phyloP scores from a whole-genome alignment of 2,113 vertebrate species.

The Hystrix brachyura region DNA sequence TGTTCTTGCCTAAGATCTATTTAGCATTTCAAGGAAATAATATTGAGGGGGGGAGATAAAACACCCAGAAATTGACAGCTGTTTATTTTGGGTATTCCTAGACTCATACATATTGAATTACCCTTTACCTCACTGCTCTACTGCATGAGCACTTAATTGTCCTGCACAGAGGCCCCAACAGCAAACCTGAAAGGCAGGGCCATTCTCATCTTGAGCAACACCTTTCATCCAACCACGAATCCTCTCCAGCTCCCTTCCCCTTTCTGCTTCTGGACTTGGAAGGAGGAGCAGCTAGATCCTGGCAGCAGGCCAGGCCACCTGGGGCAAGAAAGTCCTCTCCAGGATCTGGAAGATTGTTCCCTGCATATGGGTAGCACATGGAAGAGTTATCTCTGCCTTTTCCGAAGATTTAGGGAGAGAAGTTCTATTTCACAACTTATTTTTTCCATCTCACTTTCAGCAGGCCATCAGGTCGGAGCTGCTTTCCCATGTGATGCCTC shows the following conservation, averaged over 20 bases:
- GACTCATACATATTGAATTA: constrained; percentile 73
- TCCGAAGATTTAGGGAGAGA: constrained; percentile 62
- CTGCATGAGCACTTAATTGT: constrained; percentile 69
- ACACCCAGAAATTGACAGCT: constrained; percentile 52
- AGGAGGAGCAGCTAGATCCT: constrained; percentile 42
- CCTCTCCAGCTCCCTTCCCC: constrained; percentile 34
- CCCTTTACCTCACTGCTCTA: constrained; percentile 64
- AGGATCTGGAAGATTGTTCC: constrained; percentile 44
- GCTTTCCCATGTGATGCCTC: constrained; percentile 74
- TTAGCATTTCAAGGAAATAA: constrained; percentile 60
- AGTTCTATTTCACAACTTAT: constrained; percentile 69
- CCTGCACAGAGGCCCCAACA: constrained; percentile 16
- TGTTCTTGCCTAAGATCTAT: constrained; percentile 13
- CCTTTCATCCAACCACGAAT: constrained; percentile 55
- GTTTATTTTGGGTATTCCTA: constrained; percentile 70
- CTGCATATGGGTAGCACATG: constrained; percentile 51
- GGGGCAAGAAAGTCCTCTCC: constrained; percentile 63
- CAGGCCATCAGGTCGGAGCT: constrained; percentile 61
- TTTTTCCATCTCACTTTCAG: constrained; percentile 75
- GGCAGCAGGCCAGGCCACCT: constrained; percentile 51
- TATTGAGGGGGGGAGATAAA: not conserved
- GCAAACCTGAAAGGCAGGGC: constrained; percentile 66
- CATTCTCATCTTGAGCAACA: constrained; percentile 43
- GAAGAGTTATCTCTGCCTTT: constrained; percentile 62
- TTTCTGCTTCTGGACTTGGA: constrained; percentile 40